Evolutionary conservation across 2,113 vertebrate genomes (phyloP).

Genomic region (Gulo gulo): DNA sequence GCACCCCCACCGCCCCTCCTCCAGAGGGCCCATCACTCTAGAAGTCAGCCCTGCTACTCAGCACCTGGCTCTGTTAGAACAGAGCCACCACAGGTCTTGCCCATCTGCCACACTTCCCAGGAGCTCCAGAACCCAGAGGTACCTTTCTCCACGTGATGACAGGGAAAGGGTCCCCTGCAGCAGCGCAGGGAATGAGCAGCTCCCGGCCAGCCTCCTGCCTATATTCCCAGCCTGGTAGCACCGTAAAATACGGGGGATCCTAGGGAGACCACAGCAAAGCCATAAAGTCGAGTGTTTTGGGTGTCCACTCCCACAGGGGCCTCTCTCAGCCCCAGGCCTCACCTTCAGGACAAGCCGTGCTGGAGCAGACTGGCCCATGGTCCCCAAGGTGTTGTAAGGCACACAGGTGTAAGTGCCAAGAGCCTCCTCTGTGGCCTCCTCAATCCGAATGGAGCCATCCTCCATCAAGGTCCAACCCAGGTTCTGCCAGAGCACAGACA

Average conservation of each 20-base stretch:
- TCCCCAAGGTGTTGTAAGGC: constrained; percentile 99
- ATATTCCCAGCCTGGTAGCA: constrained; percentile 99
- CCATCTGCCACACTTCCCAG: rapidly evolving
- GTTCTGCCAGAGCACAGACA: constrained; percentile 82
- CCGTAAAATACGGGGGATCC: constrained; percentile 99
- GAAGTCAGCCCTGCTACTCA: rapidly evolving
- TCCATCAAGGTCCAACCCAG: constrained; percentile 95
- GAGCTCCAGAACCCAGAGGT: constrained; percentile 52
- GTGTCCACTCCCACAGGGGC: rapidly evolving
- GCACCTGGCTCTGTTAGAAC: background rate
- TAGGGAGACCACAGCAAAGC: constrained; percentile 56
- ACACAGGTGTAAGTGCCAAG: constrained; percentile 99
- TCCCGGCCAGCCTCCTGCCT: constrained; percentile 99
- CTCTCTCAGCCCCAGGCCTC: background rate
- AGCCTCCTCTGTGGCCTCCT: constrained; percentile 98
- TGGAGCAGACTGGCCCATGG: constrained; percentile 98
- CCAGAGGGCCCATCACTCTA: background rate
- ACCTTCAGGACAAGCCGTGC: constrained; percentile 99
- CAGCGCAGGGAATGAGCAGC: constrained; percentile 97
- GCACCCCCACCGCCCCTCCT: background rate
- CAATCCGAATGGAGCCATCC: constrained; percentile 97
- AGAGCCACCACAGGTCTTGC: background rate
- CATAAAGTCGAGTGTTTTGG: rapidly evolving
- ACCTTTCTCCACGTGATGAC: constrained; percentile 99
- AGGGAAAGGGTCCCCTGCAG: constrained; percentile 98